Evolutionary conservation across 2,113 vertebrate species (phyloP).

Genomic region (Empidonax traillii): DNA sequence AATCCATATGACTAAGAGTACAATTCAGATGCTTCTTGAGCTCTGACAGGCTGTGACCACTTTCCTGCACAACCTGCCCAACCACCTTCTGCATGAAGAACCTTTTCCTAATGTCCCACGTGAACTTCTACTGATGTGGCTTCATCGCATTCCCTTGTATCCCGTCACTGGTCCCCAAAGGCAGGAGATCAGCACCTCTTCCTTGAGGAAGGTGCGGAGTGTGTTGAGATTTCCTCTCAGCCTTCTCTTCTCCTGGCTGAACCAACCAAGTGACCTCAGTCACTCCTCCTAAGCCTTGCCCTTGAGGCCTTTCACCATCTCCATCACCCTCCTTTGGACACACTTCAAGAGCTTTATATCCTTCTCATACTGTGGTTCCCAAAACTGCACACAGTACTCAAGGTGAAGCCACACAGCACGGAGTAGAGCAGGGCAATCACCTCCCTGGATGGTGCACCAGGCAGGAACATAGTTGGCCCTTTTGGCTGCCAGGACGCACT

Average conservation of each 20-base stretch:
- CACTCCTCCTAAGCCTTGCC: not conserved
- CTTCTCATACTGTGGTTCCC: too few relatives aligned
- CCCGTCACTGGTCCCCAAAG: not conserved
- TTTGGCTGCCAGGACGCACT: not conserved
- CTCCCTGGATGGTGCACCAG: too few relatives aligned
- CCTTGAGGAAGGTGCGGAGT: not conserved
- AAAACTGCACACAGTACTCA: not conserved
- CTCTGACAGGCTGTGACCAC: rapidly evolving
- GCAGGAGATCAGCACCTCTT: not conserved
- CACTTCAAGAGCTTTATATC: not conserved
- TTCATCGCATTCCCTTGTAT: not conserved
- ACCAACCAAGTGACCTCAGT: not conserved
- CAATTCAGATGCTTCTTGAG: not conserved
- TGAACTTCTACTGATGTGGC: not conserved
- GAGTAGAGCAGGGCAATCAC: not conserved
- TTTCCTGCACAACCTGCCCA: not conserved
- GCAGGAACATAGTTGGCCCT: not conserved
- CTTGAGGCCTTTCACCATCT: not conserved
- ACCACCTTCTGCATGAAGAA: not conserved
- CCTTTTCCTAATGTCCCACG: not conserved
- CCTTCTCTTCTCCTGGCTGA: not conserved
- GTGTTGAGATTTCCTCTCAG: not conserved
- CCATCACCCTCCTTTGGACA: not conserved
- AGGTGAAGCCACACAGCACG: not conserved
- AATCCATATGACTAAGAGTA: not conserved